Percentiles rank a stretch among this genome's conserved stretches.
These are phyloP conservation scores for Penaeus japonicus DNA, from an alignment of 1,140 invertebrate species.

Conservation along the genomic window DNA sequence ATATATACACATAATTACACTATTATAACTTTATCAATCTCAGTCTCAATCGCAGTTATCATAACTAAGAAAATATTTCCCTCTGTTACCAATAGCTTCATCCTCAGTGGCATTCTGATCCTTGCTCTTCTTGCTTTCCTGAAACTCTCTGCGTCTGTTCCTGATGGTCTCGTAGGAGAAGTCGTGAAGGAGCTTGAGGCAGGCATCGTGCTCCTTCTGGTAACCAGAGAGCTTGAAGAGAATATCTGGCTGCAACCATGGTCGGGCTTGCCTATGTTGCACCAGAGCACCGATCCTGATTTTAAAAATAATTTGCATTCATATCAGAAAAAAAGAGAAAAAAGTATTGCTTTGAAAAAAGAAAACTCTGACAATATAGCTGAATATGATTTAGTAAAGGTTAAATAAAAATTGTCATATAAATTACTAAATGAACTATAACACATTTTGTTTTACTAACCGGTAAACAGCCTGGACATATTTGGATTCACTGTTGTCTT, in stretches of 20 bases:
- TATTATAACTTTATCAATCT: no score
- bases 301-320: no score
- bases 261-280: slow-evolving; percentile 80
- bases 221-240: slow-evolving; percentile 82
- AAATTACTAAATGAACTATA: no score
- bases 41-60: no score
- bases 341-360: neutral
- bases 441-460: slow-evolving; percentile 62
- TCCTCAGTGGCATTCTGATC: neutral
- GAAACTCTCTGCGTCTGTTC: slow-evolving; percentile 67
- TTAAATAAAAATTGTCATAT: neutral
- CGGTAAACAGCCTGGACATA: slow-evolving; percentile 79
- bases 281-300: slow-evolving; percentile 82
- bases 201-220: slow-evolving; percentile 77
- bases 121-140: slow-evolving; percentile 57
- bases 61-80: no score
- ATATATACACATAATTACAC: no score
- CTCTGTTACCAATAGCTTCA: slow-evolving; percentile 21
- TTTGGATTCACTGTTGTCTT: slow-evolving; percentile 73
- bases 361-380: no score
- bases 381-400: no score
- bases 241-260: slow-evolving; percentile 83
- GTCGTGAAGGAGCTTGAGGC: slow-evolving; percentile 82
- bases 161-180: slow-evolving; percentile 79
- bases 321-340: neutral